Conservation (phyloP, 1,140 invertebrate genomes). For the Parasteatoda tepidariorum region DNA sequence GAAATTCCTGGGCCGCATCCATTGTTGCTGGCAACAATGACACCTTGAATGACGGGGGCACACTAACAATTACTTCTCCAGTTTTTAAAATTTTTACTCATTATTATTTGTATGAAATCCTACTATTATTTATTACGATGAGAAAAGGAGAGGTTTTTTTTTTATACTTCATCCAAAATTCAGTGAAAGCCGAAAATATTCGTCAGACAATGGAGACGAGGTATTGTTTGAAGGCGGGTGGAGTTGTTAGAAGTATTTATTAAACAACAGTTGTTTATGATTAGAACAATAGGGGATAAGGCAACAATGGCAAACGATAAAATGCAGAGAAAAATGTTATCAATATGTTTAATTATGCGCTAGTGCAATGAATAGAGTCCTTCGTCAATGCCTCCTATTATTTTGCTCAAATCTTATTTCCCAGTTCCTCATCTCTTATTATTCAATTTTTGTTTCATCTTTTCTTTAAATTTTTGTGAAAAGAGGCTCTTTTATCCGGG, state of each 20-base stretch:
- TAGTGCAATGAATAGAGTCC: background rate
- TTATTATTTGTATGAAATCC: background rate
- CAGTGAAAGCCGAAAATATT: background rate
- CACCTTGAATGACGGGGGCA: constrained; percentile 31
- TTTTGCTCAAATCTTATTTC: no score
- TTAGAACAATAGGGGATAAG: constrained; percentile 6
- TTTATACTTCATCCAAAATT: background rate
- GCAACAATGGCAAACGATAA: constrained; percentile 23
- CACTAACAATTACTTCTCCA: background rate
- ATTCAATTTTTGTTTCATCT: no score
- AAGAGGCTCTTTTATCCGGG: no score
- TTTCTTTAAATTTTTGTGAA: no score
- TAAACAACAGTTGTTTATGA: constrained; percentile 49
- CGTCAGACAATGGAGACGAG: background rate
- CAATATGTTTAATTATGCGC: constrained; percentile 48
- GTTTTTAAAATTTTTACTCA: background rate
- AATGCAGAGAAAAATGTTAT: constrained; percentile 48
- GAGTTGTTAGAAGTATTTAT: constrained; percentile 43
- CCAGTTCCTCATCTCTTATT: no score
- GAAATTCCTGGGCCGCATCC: constrained; percentile 24
- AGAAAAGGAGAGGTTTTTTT: background rate
- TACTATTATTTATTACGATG: background rate
- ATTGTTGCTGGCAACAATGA: constrained; percentile 30
- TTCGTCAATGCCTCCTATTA: background rate
- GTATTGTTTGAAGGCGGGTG: background rate